Conservation (phyloP, 2,113 vertebrate genomes). For the Pteruthius melanotis region DNA sequence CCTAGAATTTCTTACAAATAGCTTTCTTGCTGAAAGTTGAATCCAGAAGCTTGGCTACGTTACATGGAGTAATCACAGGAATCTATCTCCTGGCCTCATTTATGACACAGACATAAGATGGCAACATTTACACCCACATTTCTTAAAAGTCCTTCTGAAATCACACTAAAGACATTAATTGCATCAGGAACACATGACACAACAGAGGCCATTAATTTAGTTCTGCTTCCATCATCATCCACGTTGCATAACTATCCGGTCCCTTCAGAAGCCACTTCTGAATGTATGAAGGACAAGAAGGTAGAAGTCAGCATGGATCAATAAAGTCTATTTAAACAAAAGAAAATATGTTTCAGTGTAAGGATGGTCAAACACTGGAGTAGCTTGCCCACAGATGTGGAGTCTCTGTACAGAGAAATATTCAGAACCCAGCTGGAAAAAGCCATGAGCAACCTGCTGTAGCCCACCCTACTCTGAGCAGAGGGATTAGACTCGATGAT, state of each 20-base stretch:
- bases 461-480: neutral
- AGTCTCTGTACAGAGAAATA: neutral
- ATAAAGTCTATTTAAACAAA: neutral
- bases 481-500: neutral
- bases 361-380: neutral
- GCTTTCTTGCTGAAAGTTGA: neutral
- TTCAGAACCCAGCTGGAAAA: neutral
- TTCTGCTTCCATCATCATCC: neutral
- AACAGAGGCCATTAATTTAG: neutral
- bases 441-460: neutral
- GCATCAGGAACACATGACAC: neutral
- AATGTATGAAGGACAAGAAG: neutral
- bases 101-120: neutral
- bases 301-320: neutral
- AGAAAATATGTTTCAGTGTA: neutral
- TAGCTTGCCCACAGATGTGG: neutral
- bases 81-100: neutral
- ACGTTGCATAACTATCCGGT: rapidly evolving
- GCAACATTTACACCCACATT: neutral
- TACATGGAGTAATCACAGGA: neutral
- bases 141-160: neutral
- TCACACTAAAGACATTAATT: neutral
- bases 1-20: neutral
- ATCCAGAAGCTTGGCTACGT: neutral
- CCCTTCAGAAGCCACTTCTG: neutral